A percentile compares a stretch with the other conserved stretches of the same genome.
phyloP scores from a whole-genome alignment of 1,140 invertebrate species.

The Brachionus paranguensis region DNA sequence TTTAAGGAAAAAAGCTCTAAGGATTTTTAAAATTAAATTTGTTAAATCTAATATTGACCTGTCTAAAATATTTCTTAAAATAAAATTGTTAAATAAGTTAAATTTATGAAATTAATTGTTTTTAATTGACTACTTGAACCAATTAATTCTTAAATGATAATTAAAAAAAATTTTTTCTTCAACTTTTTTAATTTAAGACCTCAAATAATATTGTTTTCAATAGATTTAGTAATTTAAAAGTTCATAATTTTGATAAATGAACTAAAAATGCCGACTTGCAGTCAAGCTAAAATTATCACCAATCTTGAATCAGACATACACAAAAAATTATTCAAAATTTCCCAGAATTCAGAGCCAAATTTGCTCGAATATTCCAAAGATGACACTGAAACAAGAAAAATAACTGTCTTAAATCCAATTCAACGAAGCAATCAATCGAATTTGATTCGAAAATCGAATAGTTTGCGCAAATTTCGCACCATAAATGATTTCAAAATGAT shows the following conservation, averaged over 20 bases:
- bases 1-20: no score
- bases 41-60: no score
- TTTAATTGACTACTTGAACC: neutral
- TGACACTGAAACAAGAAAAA: neutral
- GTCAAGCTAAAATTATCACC: conserved; percentile 38
- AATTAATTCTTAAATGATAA: neutral
- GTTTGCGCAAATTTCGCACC: neutral
- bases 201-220: no score
- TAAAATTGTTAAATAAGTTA: no score
- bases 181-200: no score
- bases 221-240: neutral
- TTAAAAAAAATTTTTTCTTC: neutral
- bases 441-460: neutral
- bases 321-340: neutral
- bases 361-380: neutral
- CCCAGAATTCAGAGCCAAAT: neutral
- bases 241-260: conserved; percentile 1
- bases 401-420: neutral
- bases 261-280: conserved; percentile 31
- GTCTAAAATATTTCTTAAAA: no score
- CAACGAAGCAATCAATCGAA: neutral
- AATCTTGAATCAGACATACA: conserved; percentile 31
- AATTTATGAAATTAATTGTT: no score
- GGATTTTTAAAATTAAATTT: no score
- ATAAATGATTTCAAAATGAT: conserved; percentile 34